phyloP scores from a whole-genome alignment of 2,113 vertebrate genomes.

The Ctenodactylus gundi region DNA sequence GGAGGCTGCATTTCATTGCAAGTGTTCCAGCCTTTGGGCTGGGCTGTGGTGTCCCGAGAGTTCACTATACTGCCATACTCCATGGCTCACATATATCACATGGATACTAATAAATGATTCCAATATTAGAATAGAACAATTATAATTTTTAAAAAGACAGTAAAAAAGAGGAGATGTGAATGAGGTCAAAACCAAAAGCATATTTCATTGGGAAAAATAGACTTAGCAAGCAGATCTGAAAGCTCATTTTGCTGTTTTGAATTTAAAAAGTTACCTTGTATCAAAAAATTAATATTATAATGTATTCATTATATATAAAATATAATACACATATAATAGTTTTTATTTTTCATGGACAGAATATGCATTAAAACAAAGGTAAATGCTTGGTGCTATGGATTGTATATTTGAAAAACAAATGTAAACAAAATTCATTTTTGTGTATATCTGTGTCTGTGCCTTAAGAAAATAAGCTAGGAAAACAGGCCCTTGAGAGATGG shows the following conservation, averaged over 20 bases:
- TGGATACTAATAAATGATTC: neutral
- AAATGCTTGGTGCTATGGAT: neutral
- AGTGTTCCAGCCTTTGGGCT: neutral
- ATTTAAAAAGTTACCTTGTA: neutral
- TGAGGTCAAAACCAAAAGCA: neutral
- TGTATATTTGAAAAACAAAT: conserved; percentile 15
- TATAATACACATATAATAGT: neutral
- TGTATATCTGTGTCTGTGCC: neutral
- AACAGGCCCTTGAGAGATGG: neutral
- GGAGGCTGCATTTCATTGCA: neutral
- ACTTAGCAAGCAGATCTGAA: neutral
- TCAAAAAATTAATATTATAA: neutral
- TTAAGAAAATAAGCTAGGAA: neutral
- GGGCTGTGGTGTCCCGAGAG: neutral
- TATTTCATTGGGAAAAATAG: neutral
- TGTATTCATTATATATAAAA: neutral
- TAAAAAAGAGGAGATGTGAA: neutral
- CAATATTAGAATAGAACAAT: neutral
- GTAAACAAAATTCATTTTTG: neutral
- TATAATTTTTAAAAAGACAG: neutral
- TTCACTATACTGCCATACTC: neutral
- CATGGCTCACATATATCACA: neutral
- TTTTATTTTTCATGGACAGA: conserved; percentile 18
- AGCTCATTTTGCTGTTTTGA: neutral
- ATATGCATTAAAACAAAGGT: neutral